Conservation (phyloP, 37 sponge, comb jelly and placozoan genomes). For the Axinella damicornis region DNA sequence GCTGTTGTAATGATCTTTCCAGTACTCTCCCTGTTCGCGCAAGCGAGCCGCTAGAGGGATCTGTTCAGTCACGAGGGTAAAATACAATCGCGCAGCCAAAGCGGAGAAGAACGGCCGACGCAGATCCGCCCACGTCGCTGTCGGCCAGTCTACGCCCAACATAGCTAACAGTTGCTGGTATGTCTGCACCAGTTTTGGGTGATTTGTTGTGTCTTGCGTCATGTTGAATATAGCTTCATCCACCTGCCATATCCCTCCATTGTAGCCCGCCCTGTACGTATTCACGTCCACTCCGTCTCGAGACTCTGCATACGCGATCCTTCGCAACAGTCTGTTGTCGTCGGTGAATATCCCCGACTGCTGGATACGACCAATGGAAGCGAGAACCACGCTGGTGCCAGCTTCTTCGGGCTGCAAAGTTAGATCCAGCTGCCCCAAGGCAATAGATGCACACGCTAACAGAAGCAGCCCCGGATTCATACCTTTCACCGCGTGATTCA, state of each 20-base stretch:
- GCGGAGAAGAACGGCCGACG: constrained; percentile 41
- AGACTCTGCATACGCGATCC: constrained; percentile 50
- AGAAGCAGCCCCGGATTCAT: too few relatives aligned
- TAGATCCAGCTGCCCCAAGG: too few relatives aligned
- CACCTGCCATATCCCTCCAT: constrained; percentile 60
- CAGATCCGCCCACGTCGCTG: constrained; percentile 14
- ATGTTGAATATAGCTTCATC: constrained; percentile 30
- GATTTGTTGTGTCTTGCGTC: neutral
- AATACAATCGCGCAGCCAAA: constrained; percentile 46
- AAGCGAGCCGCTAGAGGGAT: constrained; percentile 29
- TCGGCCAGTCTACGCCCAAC: constrained; percentile 23
- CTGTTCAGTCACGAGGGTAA: neutral
- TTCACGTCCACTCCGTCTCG: constrained; percentile 37
- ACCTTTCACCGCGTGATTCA: too few relatives aligned
- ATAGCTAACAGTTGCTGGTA: neutral
- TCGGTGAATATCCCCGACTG: constrained; percentile 23
- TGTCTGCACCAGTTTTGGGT: constrained; percentile 10
- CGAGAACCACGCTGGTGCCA: constrained; percentile 33
- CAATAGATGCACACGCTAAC: too few relatives aligned
- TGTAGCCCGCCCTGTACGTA: constrained; percentile 40
- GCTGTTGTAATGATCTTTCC: constrained; percentile 25
- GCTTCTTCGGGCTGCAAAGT: constrained; percentile 8
- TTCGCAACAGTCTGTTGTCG: constrained; percentile 41
- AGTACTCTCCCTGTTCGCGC: constrained; percentile 17
- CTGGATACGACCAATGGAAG: constrained; percentile 11